A percentile compares a stretch with the other conserved stretches of the same genome.
These are phyloP conservation scores for Neotoma lepida DNA, from an alignment of 2,113 vertebrate genomes.

Conservation along the genomic window DNA sequence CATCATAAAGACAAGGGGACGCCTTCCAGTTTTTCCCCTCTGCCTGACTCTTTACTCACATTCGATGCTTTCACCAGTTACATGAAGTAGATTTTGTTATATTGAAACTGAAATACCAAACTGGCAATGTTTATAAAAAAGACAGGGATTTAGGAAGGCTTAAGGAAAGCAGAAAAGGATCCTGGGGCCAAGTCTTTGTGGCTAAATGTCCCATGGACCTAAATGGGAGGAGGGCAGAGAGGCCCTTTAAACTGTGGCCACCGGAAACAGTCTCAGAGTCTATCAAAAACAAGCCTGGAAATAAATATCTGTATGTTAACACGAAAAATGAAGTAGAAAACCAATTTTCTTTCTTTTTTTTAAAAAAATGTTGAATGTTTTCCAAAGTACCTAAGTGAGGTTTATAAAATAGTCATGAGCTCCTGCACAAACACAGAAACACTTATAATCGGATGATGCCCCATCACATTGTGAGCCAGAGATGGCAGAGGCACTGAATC, in stretches of 20 bases:
- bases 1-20: not conserved
- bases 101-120: not conserved
- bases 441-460: conserved; percentile 28
- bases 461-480: not conserved
- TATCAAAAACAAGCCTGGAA: conserved; percentile 45
- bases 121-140: not conserved
- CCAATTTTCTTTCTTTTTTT: conserved; percentile 10
- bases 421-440: conserved; percentile 70
- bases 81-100: not conserved
- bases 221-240: not conserved
- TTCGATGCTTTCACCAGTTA: fast-evolving
- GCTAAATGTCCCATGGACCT: not conserved
- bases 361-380: conserved; percentile 72
- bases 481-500: conserved; percentile 43
- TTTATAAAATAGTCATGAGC: conserved; percentile 66
- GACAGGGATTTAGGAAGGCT: not conserved
- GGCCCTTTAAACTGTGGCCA: not conserved
- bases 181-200: fast-evolving
- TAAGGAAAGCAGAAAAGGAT: not conserved
- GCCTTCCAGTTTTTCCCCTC: not conserved
- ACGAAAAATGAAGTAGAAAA: conserved; percentile 76
- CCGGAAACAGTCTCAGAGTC: not conserved
- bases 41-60: fast-evolving
- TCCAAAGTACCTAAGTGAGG: conserved; percentile 67
- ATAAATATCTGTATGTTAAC: conserved; percentile 35